Evolutionary conservation across 2,888 invertebrate genomes (phyloP).

Genomic region (Litoditis marina): DNA sequence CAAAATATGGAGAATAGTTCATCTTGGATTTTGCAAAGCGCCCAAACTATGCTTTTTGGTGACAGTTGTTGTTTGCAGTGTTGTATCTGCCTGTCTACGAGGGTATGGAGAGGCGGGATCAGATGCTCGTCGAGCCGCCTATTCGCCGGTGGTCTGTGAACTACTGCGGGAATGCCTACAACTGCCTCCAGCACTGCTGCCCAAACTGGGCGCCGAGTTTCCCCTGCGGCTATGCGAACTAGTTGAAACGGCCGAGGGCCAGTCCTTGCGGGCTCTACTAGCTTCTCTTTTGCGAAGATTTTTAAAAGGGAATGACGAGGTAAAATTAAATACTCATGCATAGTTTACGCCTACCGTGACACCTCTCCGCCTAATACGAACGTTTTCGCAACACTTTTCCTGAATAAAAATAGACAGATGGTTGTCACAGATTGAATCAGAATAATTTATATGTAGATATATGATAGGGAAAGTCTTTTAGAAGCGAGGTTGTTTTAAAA

Average conservation of each 20-base stretch:
- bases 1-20: neutral
- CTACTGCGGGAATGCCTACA: conserved; percentile 29
- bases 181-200: conserved; percentile 27
- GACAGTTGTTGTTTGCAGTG: too few species aligned
- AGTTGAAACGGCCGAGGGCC: conserved; percentile 37
- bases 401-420: too few species aligned
- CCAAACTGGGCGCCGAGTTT: conserved; percentile 33
- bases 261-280: conserved; percentile 22
- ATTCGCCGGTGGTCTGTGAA: conserved; percentile 39
- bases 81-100: conserved; percentile 28
- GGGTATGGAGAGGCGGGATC: conserved; percentile 34
- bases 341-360: too few species aligned
- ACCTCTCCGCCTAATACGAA: too few species aligned
- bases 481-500: too few species aligned
- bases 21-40: neutral
- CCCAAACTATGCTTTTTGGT: conserved; percentile 4
- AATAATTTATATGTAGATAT: too few species aligned
- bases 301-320: neutral
- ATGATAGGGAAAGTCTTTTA: too few species aligned
- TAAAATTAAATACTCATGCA: neutral
- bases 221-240: conserved; percentile 37
- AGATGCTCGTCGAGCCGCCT: conserved; percentile 28
- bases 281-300: conserved; percentile 14
- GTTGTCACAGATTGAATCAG: too few species aligned
- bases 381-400: too few species aligned